These are phyloP conservation scores for Lasioglossum calceatum DNA, from an alignment of 2,888 invertebrate genomes.

Conservation along the genomic window DNA sequence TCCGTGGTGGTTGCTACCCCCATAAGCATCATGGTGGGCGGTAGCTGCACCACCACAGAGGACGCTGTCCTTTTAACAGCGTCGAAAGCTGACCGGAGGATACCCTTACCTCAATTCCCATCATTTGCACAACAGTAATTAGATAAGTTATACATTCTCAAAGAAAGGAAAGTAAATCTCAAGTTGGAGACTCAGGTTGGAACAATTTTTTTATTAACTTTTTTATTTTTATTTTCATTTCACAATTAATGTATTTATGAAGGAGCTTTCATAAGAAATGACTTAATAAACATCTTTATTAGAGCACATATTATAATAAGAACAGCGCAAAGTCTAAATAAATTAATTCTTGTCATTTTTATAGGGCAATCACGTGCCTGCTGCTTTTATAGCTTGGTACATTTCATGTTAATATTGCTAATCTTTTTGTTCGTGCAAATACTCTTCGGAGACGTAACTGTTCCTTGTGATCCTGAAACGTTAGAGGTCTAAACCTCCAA, in stretches of 20 bases:
- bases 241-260: no score
- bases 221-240: no score
- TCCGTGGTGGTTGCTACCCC: not conserved
- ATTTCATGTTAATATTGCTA: not conserved
- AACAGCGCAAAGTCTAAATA: no score
- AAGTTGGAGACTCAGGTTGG: no score
- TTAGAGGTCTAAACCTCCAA: not conserved
- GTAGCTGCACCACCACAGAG: no score
- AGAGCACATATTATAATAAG: no score
- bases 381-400: no score
- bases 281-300: no score
- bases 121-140: not conserved
- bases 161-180: not conserved
- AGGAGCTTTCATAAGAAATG: no score
- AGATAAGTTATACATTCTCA: not conserved
- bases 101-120: not conserved
- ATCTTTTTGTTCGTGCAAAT: not conserved
- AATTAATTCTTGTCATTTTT: no score
- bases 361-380: no score
- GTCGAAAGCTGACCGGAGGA: not conserved
- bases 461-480: not conserved
- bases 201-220: no score
- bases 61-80: not conserved
- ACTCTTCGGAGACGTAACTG: not conserved
- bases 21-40: not conserved